Percentiles rank a stretch among this genome's conserved stretches.
phyloP scores from a whole-genome alignment of 2,797 vertebrate species.

The Lateolabrax maculatus region DNA sequence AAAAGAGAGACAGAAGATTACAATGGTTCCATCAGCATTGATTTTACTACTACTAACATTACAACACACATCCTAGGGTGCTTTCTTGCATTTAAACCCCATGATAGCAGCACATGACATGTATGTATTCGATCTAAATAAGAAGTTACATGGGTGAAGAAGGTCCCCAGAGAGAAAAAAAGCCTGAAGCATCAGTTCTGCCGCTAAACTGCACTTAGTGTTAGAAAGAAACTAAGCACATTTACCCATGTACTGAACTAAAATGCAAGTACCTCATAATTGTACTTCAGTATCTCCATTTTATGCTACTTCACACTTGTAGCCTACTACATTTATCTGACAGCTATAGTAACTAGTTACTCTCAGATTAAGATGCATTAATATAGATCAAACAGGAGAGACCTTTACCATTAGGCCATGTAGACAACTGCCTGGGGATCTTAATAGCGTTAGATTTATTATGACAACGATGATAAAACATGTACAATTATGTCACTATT shows the following conservation, averaged over 20 bases:
- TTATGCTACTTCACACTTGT: neutral
- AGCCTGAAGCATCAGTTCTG: neutral
- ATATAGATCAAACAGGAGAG: neutral
- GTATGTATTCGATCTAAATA: neutral
- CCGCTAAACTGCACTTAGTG: neutral
- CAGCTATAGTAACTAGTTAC: neutral
- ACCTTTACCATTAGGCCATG: too few relatives aligned
- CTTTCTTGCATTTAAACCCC: neutral
- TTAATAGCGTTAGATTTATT: too few relatives aligned
- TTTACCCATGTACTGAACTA: neutral
- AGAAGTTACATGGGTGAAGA: neutral
- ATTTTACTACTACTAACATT: neutral
- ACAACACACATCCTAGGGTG: neutral
- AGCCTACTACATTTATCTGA: neutral
- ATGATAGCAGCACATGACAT: neutral
- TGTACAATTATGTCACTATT: too few relatives aligned
- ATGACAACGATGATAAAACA: too few relatives aligned
- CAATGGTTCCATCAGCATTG: neutral
- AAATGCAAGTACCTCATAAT: too few relatives aligned
- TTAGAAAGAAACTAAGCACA: neutral
- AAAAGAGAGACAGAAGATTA: slow-evolving; percentile 69
- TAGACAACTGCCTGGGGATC: too few relatives aligned
- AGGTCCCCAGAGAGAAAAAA: neutral
- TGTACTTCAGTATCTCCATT: neutral
- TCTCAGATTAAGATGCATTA: neutral